These are phyloP conservation scores for Phengaris alcon DNA, from an alignment of 2,888 invertebrate genomes.

Conservation along the genomic window DNA sequence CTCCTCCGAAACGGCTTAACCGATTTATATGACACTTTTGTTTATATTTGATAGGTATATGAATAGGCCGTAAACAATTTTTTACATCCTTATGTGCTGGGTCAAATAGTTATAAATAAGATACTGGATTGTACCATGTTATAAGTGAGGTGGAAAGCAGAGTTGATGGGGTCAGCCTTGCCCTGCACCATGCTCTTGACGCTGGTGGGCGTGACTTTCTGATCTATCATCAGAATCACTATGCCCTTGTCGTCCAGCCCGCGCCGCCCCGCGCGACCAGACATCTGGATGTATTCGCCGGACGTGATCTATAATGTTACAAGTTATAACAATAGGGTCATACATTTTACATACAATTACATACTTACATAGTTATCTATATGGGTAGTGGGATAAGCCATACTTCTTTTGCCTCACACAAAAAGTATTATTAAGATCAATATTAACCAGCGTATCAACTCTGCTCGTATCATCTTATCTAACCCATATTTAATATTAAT, in stretches of 20 bases:
- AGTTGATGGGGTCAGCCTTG: slow-evolving; percentile 97
- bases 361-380: too few relatives aligned
- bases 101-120: neutral
- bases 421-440: too few relatives aligned
- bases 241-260: slow-evolving; percentile 98
- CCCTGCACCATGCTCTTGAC: slow-evolving; percentile 92
- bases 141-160: slow-evolving; percentile 99
- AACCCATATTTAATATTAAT: too few relatives aligned
- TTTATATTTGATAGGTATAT: too few relatives aligned
- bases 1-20: too few relatives aligned
- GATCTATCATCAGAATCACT: slow-evolving; percentile 99
- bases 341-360: neutral
- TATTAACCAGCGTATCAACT: too few relatives aligned
- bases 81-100: too few relatives aligned
- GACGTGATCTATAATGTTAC: slow-evolving; percentile 84
- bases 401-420: too few relatives aligned
- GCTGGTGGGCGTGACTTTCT: slow-evolving; percentile 90
- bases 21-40: too few relatives aligned
- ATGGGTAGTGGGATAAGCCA: too few relatives aligned
- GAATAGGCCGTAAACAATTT: too few relatives aligned
- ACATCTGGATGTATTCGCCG: slow-evolving; percentile 99
- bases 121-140: slow-evolving; percentile 90
- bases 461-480: too few relatives aligned
- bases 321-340: neutral
- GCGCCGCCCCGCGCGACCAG: slow-evolving; percentile 97